Conservation (phyloP, 2,797 vertebrate genomes). For the Neosilurus hyrtlii region DNA sequence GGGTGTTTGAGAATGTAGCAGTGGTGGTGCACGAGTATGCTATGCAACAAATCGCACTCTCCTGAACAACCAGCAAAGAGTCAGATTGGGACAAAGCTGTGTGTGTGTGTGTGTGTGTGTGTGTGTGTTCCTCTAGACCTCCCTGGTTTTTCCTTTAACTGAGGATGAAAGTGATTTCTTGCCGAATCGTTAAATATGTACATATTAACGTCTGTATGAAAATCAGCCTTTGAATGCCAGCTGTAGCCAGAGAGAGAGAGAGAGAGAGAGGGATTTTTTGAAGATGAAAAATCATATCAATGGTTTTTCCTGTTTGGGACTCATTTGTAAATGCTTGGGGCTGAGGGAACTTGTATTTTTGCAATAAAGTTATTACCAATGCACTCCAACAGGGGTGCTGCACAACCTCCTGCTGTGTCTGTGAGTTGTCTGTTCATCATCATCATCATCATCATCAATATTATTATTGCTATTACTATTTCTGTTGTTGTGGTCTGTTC, state of each 20-base stretch:
- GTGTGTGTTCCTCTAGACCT: conserved; percentile 5
- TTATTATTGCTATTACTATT: neutral
- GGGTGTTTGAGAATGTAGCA: conserved; percentile 78
- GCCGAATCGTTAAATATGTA: conserved; percentile 55
- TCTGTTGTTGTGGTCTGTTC: neutral
- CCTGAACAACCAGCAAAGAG: conserved; percentile 71
- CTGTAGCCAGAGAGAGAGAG: conserved; percentile 50
- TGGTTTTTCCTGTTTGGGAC: conserved; percentile 55
- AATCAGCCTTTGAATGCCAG: conserved; percentile 60
- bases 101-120: conserved; percentile 38
- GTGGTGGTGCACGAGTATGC: conserved; percentile 78
- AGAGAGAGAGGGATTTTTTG: conserved; percentile 51
- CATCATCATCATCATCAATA: neutral
- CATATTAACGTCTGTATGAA: conserved; percentile 61
- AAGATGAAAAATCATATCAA: conserved; percentile 54
- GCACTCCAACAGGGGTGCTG: conserved; percentile 76
- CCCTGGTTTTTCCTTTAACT: conserved; percentile 48
- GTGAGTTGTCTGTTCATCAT: conserved; percentile 30
- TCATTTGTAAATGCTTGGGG: conserved; percentile 75
- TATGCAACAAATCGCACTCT: conserved; percentile 79
- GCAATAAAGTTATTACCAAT: conserved; percentile 86
- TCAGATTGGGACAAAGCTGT: conserved; percentile 67
- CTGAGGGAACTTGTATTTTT: conserved; percentile 86
- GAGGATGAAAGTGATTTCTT: conserved; percentile 49
- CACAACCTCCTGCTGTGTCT: conserved; percentile 64